Evolutionary conservation across 2,113 vertebrate genomes (phyloP).

Genomic region (Microcebus griseorufus): DNA sequence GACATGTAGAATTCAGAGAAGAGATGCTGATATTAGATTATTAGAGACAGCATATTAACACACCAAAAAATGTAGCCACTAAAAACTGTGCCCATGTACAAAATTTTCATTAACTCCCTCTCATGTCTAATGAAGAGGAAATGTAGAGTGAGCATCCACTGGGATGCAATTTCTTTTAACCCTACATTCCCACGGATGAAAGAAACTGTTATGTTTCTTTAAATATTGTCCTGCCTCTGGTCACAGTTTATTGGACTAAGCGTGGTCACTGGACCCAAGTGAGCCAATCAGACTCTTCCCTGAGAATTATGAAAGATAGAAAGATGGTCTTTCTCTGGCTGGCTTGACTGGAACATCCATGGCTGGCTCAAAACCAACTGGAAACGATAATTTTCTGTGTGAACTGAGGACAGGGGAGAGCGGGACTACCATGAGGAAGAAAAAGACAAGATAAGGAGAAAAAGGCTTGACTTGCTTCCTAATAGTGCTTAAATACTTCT

Average conservation of each 20-base stretch:
- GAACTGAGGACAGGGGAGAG: background rate
- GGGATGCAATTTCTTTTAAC: constrained; percentile 1
- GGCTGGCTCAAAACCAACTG: background rate
- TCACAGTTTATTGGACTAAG: background rate
- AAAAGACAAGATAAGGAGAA: background rate
- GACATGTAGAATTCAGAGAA: constrained; percentile 14
- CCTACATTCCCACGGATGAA: background rate
- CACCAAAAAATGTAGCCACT: background rate
- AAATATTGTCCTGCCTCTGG: background rate
- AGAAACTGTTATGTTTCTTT: background rate
- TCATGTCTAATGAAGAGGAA: background rate
- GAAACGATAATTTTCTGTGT: background rate
- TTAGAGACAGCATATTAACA: background rate
- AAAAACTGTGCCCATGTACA: background rate
- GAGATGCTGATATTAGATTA: background rate
- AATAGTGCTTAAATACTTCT: background rate
- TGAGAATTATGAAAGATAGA: background rate
- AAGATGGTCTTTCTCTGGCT: background rate
- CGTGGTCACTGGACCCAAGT: background rate
- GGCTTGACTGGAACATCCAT: background rate
- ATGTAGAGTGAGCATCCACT: background rate
- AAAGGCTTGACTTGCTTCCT: background rate
- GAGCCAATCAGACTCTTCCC: background rate
- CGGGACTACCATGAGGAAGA: background rate
- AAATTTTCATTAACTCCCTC: background rate